Percentiles rank a stretch among this genome's conserved stretches.
These are phyloP conservation scores for Caloenas nicobarica DNA, from an alignment of 2,113 vertebrate species.

Conservation along the genomic window DNA sequence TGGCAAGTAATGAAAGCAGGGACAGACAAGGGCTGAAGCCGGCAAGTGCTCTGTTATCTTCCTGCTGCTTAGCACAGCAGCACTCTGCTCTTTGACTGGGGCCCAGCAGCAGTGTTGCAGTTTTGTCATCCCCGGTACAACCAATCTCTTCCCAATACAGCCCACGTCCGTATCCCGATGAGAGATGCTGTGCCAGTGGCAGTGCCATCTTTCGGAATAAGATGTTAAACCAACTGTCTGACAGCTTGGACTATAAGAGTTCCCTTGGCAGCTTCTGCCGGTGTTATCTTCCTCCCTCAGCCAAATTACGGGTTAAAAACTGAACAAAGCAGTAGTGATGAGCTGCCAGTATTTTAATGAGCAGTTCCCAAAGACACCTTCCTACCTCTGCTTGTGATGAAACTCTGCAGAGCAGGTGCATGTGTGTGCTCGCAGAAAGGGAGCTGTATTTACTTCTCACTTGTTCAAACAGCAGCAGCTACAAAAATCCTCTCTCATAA, in stretches of 20 bases:
- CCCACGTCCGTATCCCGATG: not conserved
- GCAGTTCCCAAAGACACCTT: slow-evolving; percentile 20
- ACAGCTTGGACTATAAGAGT: not conserved
- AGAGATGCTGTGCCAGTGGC: not conserved
- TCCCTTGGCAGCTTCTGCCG: slow-evolving; percentile 10
- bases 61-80: not conserved
- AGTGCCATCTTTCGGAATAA: not conserved
- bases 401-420: not conserved
- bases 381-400: not conserved
- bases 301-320: slow-evolving; percentile 19
- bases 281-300: slow-evolving; percentile 2
- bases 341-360: slow-evolving; percentile 54
- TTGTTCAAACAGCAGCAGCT: slow-evolving; percentile 55
- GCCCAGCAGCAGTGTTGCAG: not conserved
- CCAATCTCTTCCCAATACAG: not conserved
- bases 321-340: not conserved
- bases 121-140: not conserved
- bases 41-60: accelerated
- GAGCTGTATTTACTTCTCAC: not conserved
- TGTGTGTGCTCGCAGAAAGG: not conserved
- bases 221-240: not conserved
- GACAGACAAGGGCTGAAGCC: not conserved
- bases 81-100: not conserved
- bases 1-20: not conserved
- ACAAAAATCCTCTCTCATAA: not conserved